phyloP scores from a whole-genome alignment of 1,140 invertebrate genomes.

The Nylanderia fulva region DNA sequence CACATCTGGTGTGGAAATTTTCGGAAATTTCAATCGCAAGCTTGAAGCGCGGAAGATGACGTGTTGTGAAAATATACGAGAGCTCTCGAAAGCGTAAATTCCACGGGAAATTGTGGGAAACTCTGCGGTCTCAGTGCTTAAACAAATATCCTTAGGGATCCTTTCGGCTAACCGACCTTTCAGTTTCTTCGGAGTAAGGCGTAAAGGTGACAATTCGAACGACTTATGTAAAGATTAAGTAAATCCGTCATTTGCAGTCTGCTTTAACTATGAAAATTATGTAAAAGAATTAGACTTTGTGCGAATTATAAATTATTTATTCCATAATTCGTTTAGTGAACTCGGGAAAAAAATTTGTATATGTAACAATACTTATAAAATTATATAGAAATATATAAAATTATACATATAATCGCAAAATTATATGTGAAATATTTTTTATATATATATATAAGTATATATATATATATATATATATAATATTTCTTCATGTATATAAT shows the following conservation, averaged over 20 bases:
- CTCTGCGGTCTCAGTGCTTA: constrained; percentile 32
- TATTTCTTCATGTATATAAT: no score
- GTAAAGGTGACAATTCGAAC: not conserved
- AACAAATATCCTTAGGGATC: constrained; percentile 42
- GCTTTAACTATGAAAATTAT: not conserved
- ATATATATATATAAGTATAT: no score
- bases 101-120: constrained; percentile 20
- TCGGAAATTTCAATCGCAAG: not conserved
- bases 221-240: not conserved
- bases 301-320: not conserved
- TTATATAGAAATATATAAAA: no score
- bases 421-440: no score
- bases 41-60: not conserved
- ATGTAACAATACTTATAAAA: no score
- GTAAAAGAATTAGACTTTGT: not conserved
- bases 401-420: no score
- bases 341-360: no score
- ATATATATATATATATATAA: no score
- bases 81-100: constrained; percentile 2
- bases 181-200: not conserved
- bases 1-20: not conserved
- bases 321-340: constrained; percentile 8
- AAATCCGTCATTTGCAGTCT: not conserved
- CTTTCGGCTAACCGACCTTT: constrained; percentile 10
- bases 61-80: constrained; percentile 13